phyloP scores from a whole-genome alignment of 2,797 vertebrate species.

The Aythya fuligula region DNA sequence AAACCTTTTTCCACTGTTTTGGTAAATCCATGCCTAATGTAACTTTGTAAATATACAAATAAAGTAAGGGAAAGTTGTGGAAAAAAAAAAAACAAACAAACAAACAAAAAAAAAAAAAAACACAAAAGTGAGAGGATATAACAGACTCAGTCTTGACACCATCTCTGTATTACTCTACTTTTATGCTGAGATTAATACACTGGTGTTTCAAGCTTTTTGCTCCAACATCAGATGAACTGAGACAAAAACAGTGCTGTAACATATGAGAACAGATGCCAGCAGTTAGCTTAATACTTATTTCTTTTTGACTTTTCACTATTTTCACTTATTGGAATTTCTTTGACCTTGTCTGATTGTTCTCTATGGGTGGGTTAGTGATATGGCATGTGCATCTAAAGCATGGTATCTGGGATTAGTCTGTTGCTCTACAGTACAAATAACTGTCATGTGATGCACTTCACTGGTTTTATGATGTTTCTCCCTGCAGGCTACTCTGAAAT shows the following conservation, averaged over 20 bases:
- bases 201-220: background rate
- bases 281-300: background rate
- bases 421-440: slow-evolving; percentile 35
- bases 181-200: background rate
- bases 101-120: background rate
- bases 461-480: slow-evolving; percentile 31
- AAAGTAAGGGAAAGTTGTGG: background rate
- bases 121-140: background rate
- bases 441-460: slow-evolving; percentile 25
- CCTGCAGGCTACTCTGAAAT: slow-evolving; percentile 45
- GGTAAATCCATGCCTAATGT: background rate
- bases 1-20: background rate
- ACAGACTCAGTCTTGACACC: background rate
- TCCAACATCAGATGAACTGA: background rate
- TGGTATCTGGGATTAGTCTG: slow-evolving; percentile 53
- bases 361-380: background rate
- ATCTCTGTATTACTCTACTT: background rate
- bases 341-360: slow-evolving; percentile 14
- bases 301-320: background rate
- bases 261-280: background rate
- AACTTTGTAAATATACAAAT: background rate
- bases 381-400: background rate
- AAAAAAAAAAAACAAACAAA: background rate
- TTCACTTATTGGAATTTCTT: background rate
- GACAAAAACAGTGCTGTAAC: background rate